Evolutionary conservation across 1,140 invertebrate genomes (phyloP), one percentile per base, ranked within the genome.

Genomic region (Samia ricini): DNA sequence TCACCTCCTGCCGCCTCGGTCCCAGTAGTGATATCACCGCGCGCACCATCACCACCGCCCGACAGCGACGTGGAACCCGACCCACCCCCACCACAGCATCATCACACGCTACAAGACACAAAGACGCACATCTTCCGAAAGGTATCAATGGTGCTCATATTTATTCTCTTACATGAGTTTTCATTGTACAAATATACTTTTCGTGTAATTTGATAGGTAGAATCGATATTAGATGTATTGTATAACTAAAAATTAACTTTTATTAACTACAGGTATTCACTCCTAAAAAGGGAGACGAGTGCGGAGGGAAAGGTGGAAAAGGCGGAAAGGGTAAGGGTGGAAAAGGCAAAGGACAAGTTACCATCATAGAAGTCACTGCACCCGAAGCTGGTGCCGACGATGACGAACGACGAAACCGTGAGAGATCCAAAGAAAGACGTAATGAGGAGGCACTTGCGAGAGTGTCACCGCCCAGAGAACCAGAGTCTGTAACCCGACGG

Each of bases 271-370:
- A 89, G 87, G 84, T 89, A 15, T 89, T 88, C 64, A 87, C 90
- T 2, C 82, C 85, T 8, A 85, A 76, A 66, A 93, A 92, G 61
- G 88, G 91, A 42, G 92, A 91, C 33, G 93, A 93, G 69, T 88
- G 91, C 62, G 93, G 93, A 15, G 93, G 93, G 0, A 93, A 93
- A 70, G 91, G 92, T 19, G 93, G 93, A 4, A 93, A 93, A 19
- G 93, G 92, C 15, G 92, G 92, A 7, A 93, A 93, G 56, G 92
- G 91, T 3, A 93, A 94, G 63, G 93, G 93, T 2, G 93, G 93
- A 0, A 93, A 93, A 66, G 93, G 93, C 5, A 93, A 93, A 49
- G 91, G 91, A 1, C 83, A 94, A 89, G 69, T 94, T 88, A 93
- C 93, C 23, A 86, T 91, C 26, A 90, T 91, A 36, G 89, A 90